Conservation (phyloP, 2,113 vertebrate genomes). For the Pycnonotus jocosus region DNA sequence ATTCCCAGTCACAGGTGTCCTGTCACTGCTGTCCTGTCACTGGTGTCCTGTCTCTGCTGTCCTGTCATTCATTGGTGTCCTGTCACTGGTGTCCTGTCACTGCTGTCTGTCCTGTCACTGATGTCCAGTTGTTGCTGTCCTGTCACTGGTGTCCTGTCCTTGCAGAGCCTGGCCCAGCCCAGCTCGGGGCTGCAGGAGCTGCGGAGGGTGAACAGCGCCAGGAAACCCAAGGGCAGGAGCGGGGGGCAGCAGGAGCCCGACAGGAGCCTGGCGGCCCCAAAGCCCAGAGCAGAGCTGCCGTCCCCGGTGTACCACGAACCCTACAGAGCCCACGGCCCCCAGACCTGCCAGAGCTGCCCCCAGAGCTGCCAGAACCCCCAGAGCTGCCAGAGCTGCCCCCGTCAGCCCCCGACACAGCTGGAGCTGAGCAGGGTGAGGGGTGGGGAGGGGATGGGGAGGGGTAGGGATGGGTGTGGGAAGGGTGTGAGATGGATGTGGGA, state of each 20-base stretch:
- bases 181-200: slow-evolving; percentile 6
- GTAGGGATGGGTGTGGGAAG: too few species aligned
- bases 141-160: neutral
- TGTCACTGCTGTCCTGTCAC: too few species aligned
- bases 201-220: slow-evolving; percentile 70
- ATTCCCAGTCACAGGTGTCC: too few species aligned
- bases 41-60: too few species aligned
- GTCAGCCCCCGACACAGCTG: neutral
- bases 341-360: neutral
- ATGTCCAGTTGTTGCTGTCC: too few species aligned
- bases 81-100: too few species aligned
- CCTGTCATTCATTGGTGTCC: too few species aligned
- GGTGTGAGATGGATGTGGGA: neutral
- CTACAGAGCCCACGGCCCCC: neutral
- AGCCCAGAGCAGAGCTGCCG: neutral
- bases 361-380: neutral
- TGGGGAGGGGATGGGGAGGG: neutral
- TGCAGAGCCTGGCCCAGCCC: slow-evolving; percentile 66
- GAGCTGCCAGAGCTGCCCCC: neutral
- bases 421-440: slow-evolving; percentile 51
- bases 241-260: slow-evolving; percentile 21
- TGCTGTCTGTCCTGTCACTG: too few species aligned
- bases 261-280: neutral
- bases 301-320: slow-evolving; percentile 80
- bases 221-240: slow-evolving; percentile 71